phyloP scores from a whole-genome alignment of 2,888 invertebrate genomes.

The Drosophila formosana region DNA sequence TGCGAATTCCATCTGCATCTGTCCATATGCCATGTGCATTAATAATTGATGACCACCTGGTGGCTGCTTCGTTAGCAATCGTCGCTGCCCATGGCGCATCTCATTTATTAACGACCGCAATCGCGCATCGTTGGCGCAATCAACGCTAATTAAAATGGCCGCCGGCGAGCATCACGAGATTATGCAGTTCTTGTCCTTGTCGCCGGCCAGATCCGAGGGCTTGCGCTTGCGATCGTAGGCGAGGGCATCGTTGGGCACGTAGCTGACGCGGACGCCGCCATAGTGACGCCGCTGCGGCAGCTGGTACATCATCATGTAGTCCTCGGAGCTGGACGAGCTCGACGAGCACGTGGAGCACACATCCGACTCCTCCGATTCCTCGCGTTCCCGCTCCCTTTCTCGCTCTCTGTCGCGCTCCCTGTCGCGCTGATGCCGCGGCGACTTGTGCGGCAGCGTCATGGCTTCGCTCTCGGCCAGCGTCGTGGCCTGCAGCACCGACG shows the following conservation, averaged over 20 bases:
- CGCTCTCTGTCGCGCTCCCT: constrained; percentile 47
- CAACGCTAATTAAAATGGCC: constrained; percentile 69
- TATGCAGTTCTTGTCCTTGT: constrained; percentile 92
- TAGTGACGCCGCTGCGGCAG: constrained; percentile 93
- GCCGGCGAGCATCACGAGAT: constrained; percentile 89
- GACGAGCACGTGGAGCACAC: constrained; percentile 97
- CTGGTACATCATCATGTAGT: constrained; percentile 94
- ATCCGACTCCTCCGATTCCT: constrained; percentile 90
- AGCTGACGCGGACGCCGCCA: constrained; percentile 95
- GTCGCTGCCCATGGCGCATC: constrained; percentile 19
- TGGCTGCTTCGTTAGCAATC: constrained; percentile 61
- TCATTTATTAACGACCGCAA: constrained; percentile 45
- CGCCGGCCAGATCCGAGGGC: constrained; percentile 83
- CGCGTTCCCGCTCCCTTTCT: constrained; percentile 56
- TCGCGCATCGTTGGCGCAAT: constrained; percentile 37
- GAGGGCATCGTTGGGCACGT: constrained; percentile 96
- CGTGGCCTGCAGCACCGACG: constrained; percentile 65
- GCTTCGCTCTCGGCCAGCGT: constrained; percentile 33
- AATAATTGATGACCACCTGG: constrained; percentile 65
- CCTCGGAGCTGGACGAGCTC: constrained; percentile 92
- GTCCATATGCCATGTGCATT: constrained; percentile 6
- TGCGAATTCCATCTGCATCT: constrained; percentile 9
- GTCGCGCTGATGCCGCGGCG: constrained; percentile 59
- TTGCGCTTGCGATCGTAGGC: constrained; percentile 92
- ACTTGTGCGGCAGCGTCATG: constrained; percentile 38